Percentiles rank a stretch among this genome's conserved stretches.
phyloP scores from a whole-genome alignment of 1,140 invertebrate species.

The Drosophila funebris region DNA sequence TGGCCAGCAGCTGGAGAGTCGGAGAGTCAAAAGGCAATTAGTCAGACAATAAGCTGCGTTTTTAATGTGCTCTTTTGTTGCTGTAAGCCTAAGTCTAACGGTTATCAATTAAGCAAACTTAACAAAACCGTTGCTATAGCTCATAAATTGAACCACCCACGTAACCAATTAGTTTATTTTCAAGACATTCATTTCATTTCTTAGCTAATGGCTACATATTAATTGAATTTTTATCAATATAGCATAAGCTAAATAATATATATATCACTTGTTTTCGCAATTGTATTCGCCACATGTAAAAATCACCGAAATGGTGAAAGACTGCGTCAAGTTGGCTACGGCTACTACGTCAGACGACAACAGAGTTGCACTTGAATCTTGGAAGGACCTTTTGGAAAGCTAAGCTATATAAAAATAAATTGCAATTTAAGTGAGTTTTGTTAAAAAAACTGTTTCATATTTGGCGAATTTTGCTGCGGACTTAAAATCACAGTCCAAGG shows the following conservation, averaged over 20 bases:
- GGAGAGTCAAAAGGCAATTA: constrained; percentile 30
- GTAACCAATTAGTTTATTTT: constrained; percentile 41
- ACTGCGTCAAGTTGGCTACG: no score
- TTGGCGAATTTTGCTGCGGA: neutral
- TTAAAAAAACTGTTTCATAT: neutral
- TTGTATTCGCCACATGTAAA: no score
- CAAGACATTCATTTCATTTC: neutral
- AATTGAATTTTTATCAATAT: constrained; percentile 15
- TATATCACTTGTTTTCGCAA: no score
- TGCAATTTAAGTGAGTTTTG: no score
- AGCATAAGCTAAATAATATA: neutral
- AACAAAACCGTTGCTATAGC: neutral
- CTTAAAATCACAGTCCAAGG: neutral
- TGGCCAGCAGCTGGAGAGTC: constrained; percentile 8
- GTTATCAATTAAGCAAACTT: constrained; percentile 34
- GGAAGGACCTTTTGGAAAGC: no score
- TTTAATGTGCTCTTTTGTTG: constrained; percentile 41
- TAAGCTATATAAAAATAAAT: no score
- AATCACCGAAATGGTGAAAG: no score
- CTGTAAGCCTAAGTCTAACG: constrained; percentile 11
- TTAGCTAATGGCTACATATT: constrained; percentile 34
- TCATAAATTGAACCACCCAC: constrained; percentile 50
- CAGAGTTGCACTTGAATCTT: no score
- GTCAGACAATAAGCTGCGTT: constrained; percentile 54
- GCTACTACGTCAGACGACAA: no score